Base-by-base conservation (phyloP, 1,140 invertebrate species). In the Mactra quadrangularis region DNA sequence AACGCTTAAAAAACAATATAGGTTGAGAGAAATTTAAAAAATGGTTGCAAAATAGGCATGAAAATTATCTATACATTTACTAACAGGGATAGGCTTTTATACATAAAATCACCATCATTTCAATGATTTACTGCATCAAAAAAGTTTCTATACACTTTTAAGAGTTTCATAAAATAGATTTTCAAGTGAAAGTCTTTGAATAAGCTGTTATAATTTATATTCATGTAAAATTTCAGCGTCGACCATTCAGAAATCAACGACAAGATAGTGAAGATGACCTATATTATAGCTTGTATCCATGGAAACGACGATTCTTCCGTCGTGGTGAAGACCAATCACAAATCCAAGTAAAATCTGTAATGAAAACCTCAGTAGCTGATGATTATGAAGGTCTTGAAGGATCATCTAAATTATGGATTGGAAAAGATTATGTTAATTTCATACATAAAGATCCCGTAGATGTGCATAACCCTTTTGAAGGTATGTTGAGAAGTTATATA, bases 371-470 rank as follows among this genome's bases (percentile, higher is more conserved):
- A 68, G 64, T 57, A 1, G 76, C 64, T 33, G 76, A 79, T 57
- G 64, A 66, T 13, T 66, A 45, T 33, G 76, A 79, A 33, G 89
- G 89, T 0, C 75, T 91, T 1, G 76, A 88, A 19, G 90, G 89
- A 9, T 89, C 89, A 0, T 87, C 90, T 13, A 99, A 99, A 92
- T 93, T 98, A n/a, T 99, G 98, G 98, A 95, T 98, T 53, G 98
- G 98, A 41, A 99, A 99, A 93, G 98, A 99, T 92, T 99, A 99
- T 90, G 96, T 96, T 6, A 99, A 99, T 93, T 99, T 99, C 92
- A 99, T 99, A 87, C 96, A 98, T n/a, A 99, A 99, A 93, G 98
- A 99, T 93, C 99, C 99, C 93, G 95, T 95, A 78, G 96, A 98
- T 70, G 82, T 93, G 25, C 83, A 99, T 88, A 95, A 95, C 78